Evolutionary conservation across 2,888 invertebrate species (phyloP).

Genomic region (Polyploca ridens): DNA sequence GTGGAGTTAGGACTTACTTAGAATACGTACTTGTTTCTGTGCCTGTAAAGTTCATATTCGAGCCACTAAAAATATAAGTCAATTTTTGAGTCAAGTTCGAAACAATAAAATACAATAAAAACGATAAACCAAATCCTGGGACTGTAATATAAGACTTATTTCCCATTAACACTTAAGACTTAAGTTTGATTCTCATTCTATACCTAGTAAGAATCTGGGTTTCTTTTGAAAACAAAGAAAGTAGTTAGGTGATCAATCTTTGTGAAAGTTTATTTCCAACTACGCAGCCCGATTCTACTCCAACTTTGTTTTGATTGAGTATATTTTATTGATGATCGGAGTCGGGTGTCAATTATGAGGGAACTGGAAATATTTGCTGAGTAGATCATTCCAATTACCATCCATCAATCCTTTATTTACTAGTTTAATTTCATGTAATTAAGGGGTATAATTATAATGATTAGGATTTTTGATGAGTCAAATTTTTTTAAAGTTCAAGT

Average conservation of each 20-base stretch:
- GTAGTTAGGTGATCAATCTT: slow-evolving; percentile 17
- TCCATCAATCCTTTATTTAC: slow-evolving; percentile 2
- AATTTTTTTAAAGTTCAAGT: too few relatives aligned
- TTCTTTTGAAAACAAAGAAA: background rate
- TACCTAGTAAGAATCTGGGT: background rate
- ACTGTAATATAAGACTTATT: too few relatives aligned
- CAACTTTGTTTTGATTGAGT: slow-evolving; percentile 16
- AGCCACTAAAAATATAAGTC: too few relatives aligned
- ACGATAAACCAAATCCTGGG: too few relatives aligned
- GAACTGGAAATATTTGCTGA: slow-evolving; percentile 9
- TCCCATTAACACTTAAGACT: too few relatives aligned
- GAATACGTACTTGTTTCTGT: background rate
- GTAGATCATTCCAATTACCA: background rate
- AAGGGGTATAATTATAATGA: too few relatives aligned
- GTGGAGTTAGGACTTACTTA: too few relatives aligned
- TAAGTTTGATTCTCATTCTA: background rate
- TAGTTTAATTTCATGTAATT: background rate
- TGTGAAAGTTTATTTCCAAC: slow-evolving; percentile 12
- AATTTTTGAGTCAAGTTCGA: too few relatives aligned
- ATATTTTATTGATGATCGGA: slow-evolving; percentile 14
- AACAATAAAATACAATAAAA: too few relatives aligned
- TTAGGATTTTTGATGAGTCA: too few relatives aligned
- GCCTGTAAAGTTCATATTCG: too few relatives aligned
- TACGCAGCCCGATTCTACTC: slow-evolving; percentile 10
- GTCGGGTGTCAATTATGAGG: slow-evolving; percentile 14